phyloP scores from a whole-genome alignment of 1,140 invertebrate genomes.

The Dendroctonus valens region DNA sequence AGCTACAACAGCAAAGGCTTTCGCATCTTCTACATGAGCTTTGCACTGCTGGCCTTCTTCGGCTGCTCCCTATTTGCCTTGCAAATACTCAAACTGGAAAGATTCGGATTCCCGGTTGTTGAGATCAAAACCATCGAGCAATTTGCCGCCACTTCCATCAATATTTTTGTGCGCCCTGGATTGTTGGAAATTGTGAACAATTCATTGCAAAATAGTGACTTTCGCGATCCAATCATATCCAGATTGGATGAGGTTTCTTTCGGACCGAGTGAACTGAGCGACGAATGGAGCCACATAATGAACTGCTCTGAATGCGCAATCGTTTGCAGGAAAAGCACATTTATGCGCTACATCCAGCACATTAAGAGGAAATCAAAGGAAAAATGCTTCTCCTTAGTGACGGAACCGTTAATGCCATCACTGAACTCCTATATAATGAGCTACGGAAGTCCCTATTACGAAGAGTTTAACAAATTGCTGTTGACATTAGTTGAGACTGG shows the following conservation, averaged over 20 bases:
- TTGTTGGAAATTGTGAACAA: neutral
- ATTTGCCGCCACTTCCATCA: conserved; percentile 8
- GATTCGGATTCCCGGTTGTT: neutral
- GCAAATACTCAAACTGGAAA: conserved; percentile 7
- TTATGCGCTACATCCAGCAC: neutral
- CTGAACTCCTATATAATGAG: conserved; percentile 16
- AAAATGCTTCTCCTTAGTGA: conserved; percentile 10
- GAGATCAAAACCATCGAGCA: conserved; percentile 12
- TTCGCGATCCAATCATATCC: neutral
- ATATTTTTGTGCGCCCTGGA: neutral
- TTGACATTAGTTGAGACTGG: too few relatives aligned
- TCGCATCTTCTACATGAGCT: conserved; percentile 11
- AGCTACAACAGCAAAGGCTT: conserved; percentile 3
- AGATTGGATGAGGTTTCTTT: neutral
- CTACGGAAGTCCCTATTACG: conserved; percentile 7
- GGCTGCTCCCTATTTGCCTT: conserved; percentile 7
- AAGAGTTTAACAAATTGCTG: neutral
- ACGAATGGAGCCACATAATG: neutral
- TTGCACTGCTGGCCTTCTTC: conserved; percentile 9
- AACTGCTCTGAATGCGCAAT: conserved; percentile 4
- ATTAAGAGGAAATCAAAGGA: neutral
- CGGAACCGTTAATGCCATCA: conserved; percentile 24
- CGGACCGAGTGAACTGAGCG: neutral
- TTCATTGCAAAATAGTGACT: neutral
- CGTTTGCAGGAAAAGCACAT: conserved; percentile 11